phyloP scores from a whole-genome alignment of 1,140 invertebrate species.

The Scaptomyza graminum region DNA sequence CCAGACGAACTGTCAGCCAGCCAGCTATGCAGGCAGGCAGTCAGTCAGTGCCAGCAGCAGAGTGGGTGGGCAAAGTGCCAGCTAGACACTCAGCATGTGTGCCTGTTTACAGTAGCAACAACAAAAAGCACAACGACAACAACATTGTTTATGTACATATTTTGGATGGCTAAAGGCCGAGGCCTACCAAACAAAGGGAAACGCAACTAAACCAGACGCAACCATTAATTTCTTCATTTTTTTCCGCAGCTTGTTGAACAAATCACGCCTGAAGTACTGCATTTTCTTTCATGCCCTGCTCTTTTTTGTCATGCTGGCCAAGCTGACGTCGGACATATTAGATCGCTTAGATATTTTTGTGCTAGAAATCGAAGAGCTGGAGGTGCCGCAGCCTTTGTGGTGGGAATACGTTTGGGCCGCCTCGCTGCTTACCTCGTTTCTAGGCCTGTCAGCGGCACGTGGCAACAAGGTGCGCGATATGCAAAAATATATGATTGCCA shows the following conservation, averaged over 20 bases:
- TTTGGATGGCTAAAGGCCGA: slow-evolving; percentile 40
- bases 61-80: slow-evolving; percentile 68
- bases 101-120: slow-evolving; percentile 50
- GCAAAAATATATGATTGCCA: slow-evolving; percentile 92
- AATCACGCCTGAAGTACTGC: slow-evolving; percentile 95
- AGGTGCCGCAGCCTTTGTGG: slow-evolving; percentile 90
- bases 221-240: slow-evolving; percentile 18
- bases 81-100: slow-evolving; percentile 56
- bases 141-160: slow-evolving; percentile 51
- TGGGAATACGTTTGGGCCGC: slow-evolving; percentile 98
- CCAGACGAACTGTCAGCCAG: slow-evolving; percentile 29
- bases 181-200: slow-evolving; percentile 23
- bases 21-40: slow-evolving; percentile 12
- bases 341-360: slow-evolving; percentile 97
- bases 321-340: slow-evolving; percentile 95
- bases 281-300: slow-evolving; percentile 96
- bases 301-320: slow-evolving; percentile 95
- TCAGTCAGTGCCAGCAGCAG: slow-evolving; percentile 19
- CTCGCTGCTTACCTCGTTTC: slow-evolving; percentile 92
- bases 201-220: slow-evolving; percentile 16
- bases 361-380: slow-evolving; percentile 95
- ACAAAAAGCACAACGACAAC: slow-evolving; percentile 15
- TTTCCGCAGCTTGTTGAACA: slow-evolving; percentile 92
- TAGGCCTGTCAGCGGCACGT: slow-evolving; percentile 93
- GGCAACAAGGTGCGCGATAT: slow-evolving; percentile 92